phyloP scores from a whole-genome alignment of 2,888 invertebrate genomes.

The Tethea ocularis region DNA sequence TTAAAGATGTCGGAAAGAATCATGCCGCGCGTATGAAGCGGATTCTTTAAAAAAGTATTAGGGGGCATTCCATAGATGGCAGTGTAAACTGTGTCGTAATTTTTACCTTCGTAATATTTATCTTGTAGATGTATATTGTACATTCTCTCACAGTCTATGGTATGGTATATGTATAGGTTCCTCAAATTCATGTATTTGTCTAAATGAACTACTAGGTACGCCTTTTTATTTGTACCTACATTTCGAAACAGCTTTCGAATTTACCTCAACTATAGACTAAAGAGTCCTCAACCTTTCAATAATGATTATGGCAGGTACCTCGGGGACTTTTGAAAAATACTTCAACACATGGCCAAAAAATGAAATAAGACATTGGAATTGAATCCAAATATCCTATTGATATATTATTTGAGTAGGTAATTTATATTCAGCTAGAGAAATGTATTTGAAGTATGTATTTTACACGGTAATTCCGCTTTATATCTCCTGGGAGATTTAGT shows the following conservation, averaged over 20 bases:
- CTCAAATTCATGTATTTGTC: too few relatives aligned
- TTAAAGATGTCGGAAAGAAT: too few relatives aligned
- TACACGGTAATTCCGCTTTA: background rate
- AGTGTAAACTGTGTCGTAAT: too few relatives aligned
- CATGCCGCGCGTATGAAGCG: too few relatives aligned
- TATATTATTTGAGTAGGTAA: conserved; percentile 39
- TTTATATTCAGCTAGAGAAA: conserved; percentile 43
- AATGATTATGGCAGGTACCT: background rate
- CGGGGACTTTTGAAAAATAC: background rate
- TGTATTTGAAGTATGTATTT: conserved; percentile 18
- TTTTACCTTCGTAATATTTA: too few relatives aligned
- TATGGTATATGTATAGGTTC: too few relatives aligned
- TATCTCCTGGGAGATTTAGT: background rate
- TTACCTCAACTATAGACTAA: conserved; percentile 24
- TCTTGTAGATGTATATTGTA: too few relatives aligned
- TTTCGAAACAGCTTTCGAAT: background rate
- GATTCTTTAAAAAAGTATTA: too few relatives aligned
- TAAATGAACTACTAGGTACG: too few relatives aligned
- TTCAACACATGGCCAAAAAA: background rate
- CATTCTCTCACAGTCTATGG: too few relatives aligned
- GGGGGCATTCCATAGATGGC: too few relatives aligned
- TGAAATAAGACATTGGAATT: conserved; percentile 42
- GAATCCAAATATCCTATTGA: conserved; percentile 35
- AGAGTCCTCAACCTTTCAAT: background rate
- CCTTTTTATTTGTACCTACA: too few relatives aligned